Conservation (phyloP, 2,888 invertebrate genomes). For the Eupeodes luniger region DNA sequence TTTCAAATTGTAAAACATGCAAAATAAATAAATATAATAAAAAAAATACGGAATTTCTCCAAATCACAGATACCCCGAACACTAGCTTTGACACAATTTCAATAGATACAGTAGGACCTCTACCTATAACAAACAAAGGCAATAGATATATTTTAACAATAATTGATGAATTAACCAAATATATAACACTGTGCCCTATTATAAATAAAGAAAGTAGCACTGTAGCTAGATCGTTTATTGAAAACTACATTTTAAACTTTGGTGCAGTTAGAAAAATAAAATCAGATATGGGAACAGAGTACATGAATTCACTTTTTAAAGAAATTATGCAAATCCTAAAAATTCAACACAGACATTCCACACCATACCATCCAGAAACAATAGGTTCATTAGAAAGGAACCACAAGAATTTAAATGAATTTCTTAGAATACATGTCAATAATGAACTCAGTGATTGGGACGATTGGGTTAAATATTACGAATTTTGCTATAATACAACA, state of each 20-base stretch:
- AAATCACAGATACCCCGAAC: conserved; percentile 13
- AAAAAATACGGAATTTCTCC: background rate
- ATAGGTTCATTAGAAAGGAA: conserved; percentile 17
- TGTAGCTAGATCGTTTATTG: conserved; percentile 9
- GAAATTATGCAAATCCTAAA: conserved; percentile 3
- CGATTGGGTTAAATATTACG: conserved; percentile 15
- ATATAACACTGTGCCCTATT: conserved; percentile 15
- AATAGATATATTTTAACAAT: conserved; percentile 32
- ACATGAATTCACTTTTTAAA: background rate
- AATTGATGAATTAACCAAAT: conserved; percentile 44
- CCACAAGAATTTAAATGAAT: conserved; percentile 29
- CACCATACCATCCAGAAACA: conserved; percentile 13
- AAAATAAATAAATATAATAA: conserved; percentile 38
- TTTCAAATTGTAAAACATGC: conserved; percentile 47
- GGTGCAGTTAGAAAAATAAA: background rate
- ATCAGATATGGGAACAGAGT: too few relatives aligned
- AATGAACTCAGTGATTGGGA: conserved; percentile 34
- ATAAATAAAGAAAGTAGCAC: conserved; percentile 11
- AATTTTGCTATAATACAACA: conserved; percentile 15
- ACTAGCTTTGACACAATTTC: conserved; percentile 4
- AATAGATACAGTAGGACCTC: conserved; percentile 10
- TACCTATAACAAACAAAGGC: conserved; percentile 23
- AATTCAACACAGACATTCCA: conserved; percentile 8
- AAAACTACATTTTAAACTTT: too few relatives aligned
- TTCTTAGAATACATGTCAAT: conserved; percentile 9